Evolutionary conservation across 1,140 invertebrate species (phyloP), one percentile per base, ranked within the genome.

Genomic region (Drosophila orena): DNA sequence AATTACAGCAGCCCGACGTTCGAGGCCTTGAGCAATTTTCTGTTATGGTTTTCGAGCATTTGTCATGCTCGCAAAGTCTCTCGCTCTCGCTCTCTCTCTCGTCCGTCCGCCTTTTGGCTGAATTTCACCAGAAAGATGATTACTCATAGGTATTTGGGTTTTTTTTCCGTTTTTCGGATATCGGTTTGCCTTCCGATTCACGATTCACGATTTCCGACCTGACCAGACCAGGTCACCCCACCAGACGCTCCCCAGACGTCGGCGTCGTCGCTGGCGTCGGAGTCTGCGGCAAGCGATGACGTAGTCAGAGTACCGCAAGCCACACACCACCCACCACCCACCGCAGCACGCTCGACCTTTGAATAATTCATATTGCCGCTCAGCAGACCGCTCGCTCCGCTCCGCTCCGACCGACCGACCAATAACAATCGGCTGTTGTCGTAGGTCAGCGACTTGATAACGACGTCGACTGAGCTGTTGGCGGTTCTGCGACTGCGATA

Each of bases 81-180:
- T 24, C 8, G n/a, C 24, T 15, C 27, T 55, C 38, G n/a, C 69
- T 61, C 44, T 43, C 49, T 17, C n/a, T n/a, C n/a, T n/a, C n/a
- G n/a, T n/a, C n/a, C 34, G 24, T n/a, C 20, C n/a, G 14, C 17
- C 22, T 66, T 65, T 76, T 50, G 61, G 40, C 37, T 65, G 88
- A 90, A 90, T 90, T 90, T 90, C 88, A 90, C 77, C 78, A 90
- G 88, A 90, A 83, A 80, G 59, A 90, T 90, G 59, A 90, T 90
- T 91, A 90, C 76, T 88, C 88, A 90, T 80, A 75, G 73, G 52
- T 43, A 77, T 80, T 80, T 81, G 71, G 77, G 77, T 62, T 80
- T 80, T 77, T 77, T 61, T 42, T 43, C n/a, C n/a, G 38, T 7
- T 8, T 30, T 30, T 30, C 30, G 30, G 30, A 30, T 17, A 17